These are phyloP conservation scores for Dasysyrphus tricinctus DNA, from an alignment of 2,888 invertebrate genomes.

Conservation along the genomic window DNA sequence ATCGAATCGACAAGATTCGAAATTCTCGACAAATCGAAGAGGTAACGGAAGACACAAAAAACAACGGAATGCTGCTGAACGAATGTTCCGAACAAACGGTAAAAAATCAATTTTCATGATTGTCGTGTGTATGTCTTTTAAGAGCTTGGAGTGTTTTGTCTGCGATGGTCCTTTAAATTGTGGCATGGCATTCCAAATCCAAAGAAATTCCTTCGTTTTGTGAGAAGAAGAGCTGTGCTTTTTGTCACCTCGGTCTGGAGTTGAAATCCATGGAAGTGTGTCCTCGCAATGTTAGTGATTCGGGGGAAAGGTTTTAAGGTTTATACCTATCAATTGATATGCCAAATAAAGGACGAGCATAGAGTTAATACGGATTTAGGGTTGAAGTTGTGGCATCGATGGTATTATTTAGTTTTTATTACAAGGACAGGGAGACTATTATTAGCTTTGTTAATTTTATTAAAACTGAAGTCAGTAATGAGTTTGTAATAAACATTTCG, in stretches of 20 bases:
- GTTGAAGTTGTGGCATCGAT: slow-evolving; percentile 25
- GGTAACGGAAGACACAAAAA: slow-evolving; percentile 52
- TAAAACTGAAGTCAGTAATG: too few relatives aligned
- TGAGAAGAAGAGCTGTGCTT: slow-evolving; percentile 42
- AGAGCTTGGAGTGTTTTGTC: slow-evolving; percentile 18
- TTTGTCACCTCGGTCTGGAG: slow-evolving; percentile 46
- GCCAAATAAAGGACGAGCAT: slow-evolving; percentile 27
- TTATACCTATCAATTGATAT: slow-evolving; percentile 55
- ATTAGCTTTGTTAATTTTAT: neutral
- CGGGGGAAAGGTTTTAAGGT: slow-evolving; percentile 37
- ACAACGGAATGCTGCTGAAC: slow-evolving; percentile 8
- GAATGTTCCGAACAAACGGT: slow-evolving; percentile 35
- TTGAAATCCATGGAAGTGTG: slow-evolving; percentile 37
- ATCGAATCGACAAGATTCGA: slow-evolving; percentile 42
- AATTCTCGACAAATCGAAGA: slow-evolving; percentile 64
- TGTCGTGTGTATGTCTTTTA: slow-evolving; percentile 22
- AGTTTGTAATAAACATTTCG: too few relatives aligned
- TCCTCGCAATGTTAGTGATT: slow-evolving; percentile 43
- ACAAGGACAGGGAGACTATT: neutral
- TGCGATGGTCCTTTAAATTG: slow-evolving; percentile 26
- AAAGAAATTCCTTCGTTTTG: slow-evolving; percentile 59
- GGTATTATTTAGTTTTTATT: neutral
- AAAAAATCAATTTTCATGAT: slow-evolving; percentile 64
- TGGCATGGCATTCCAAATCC: slow-evolving; percentile 37
- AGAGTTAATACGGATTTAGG: slow-evolving; percentile 50